phyloP scores from a whole-genome alignment of 1,140 invertebrate species.

The Linepithema humile region DNA sequence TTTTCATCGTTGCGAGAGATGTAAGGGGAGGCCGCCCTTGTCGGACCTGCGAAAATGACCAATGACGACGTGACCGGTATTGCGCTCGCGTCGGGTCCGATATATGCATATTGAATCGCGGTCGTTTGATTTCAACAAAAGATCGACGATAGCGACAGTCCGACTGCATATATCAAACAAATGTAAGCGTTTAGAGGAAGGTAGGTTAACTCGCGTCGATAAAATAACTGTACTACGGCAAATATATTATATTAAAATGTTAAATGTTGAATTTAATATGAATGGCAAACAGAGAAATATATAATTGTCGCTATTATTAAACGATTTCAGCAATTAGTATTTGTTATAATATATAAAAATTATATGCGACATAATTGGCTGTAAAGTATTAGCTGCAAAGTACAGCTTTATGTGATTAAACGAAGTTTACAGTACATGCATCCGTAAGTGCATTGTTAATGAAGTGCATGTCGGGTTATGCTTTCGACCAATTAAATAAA shows the following conservation, averaged over 20 bases:
- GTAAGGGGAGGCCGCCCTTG: constrained; percentile 30
- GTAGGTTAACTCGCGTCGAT: not conserved
- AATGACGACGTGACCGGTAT: constrained; percentile 40
- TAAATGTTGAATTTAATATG: too few species aligned
- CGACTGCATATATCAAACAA: not conserved
- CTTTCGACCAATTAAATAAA: constrained; percentile 17
- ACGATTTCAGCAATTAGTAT: too few species aligned
- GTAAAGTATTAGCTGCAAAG: too few species aligned
- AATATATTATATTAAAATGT: not conserved
- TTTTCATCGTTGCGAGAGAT: constrained; percentile 64
- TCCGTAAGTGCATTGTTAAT: not conserved
- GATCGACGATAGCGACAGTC: not conserved
- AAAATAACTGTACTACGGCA: too few species aligned
- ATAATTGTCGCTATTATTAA: too few species aligned
- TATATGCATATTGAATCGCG: constrained; percentile 4
- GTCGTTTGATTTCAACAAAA: not conserved
- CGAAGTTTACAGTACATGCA: not conserved
- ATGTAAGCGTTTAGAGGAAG: not conserved
- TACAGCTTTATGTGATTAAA: not conserved
- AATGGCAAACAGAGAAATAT: too few species aligned
- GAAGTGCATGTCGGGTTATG: not conserved
- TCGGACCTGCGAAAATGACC: constrained; percentile 62
- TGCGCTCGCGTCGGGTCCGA: not conserved
- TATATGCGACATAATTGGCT: too few species aligned
- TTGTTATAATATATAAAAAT: too few species aligned